phyloP scores from a whole-genome alignment of 2,797 vertebrate species.

The Urocyon cinereoargenteus region DNA sequence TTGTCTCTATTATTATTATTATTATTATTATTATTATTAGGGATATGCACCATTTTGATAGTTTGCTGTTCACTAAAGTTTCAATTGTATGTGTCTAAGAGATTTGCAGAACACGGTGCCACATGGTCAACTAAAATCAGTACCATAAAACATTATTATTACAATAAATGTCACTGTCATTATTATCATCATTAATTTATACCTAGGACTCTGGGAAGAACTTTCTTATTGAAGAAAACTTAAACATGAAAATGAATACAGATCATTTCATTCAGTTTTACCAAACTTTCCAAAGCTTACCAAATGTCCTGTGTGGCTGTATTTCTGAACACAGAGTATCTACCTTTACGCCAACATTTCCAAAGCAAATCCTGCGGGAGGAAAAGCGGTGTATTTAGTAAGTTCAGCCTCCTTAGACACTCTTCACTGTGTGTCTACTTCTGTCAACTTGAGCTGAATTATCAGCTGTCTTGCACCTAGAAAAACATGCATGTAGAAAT shows the following conservation, averaged over 20 bases:
- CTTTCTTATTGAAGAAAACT: not conserved
- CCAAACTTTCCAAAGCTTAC: constrained; percentile 15
- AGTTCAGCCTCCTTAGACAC: not conserved
- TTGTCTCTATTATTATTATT: not conserved
- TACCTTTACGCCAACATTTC: constrained; percentile 16
- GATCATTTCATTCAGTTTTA: constrained; percentile 24
- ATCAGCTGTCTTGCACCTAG: not conserved
- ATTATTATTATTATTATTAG: not conserved
- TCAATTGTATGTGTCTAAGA: not conserved
- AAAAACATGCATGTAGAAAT: not conserved
- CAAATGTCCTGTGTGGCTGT: not conserved
- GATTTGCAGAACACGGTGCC: not conserved
- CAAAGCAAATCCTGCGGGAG: not conserved
- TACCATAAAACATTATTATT: not conserved
- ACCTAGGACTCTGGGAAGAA: not conserved
- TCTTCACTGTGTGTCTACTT: not conserved
- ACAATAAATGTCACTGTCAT: not conserved
- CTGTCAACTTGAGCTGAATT: not conserved
- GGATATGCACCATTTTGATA: not conserved
- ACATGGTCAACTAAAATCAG: not conserved
- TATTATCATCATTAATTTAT: not conserved
- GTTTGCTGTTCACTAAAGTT: not conserved
- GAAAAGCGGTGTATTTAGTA: constrained; percentile 13
- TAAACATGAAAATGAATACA: not conserved
- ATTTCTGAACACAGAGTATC: constrained; percentile 29